Base-by-base conservation (phyloP, 2,888 invertebrate species). In the Callyntrura sp. region DNA sequence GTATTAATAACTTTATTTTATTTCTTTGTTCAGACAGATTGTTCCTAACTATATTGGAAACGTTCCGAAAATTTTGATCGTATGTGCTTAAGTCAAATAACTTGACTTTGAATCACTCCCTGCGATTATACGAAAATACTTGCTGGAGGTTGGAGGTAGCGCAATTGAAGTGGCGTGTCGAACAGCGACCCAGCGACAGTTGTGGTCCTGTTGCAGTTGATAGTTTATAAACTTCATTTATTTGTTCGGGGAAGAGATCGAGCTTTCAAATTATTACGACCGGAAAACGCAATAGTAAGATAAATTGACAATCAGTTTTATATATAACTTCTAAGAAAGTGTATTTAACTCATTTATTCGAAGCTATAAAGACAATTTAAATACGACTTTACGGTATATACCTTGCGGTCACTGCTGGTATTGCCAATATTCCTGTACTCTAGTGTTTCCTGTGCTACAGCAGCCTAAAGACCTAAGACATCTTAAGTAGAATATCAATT, bases 291-390 rank as follows among this genome's bases (percentile, higher is more conserved):
- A 84, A 79, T 85, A 90, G 90, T 85, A 90, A 90, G 85, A 90
- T 85, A 79, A 60, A 90, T 57, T 85, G 90, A 90, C 90, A 90
- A 90, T 90, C 90, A 90, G 85, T 85, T 85, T 84, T 89, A 65
- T 76, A 88, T 51, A 51, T 4, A 81, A 87, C 81, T 87, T 81
- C 79, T 68, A 87, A 5, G 43, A 57, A 35, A 86, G 86, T 86
- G 79, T 55, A 79, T 25, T 84, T 57, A 20, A 70, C 23, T n/a
- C 14, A 35, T 68, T 62, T 55, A 9, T 11, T 35, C 17, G 28
- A 73, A 84, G 20, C 45, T 48, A 73, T 35, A 70, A 70, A 70
- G 70, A 70, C 70, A 43, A 17, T 17, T 43, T 70, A 35, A 43
- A 23, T 43, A 35, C 17, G 17, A 43, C n/a, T 70, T 43, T 65